phyloP scores from a whole-genome alignment of 2,888 invertebrate genomes.

The Bombylius major region DNA sequence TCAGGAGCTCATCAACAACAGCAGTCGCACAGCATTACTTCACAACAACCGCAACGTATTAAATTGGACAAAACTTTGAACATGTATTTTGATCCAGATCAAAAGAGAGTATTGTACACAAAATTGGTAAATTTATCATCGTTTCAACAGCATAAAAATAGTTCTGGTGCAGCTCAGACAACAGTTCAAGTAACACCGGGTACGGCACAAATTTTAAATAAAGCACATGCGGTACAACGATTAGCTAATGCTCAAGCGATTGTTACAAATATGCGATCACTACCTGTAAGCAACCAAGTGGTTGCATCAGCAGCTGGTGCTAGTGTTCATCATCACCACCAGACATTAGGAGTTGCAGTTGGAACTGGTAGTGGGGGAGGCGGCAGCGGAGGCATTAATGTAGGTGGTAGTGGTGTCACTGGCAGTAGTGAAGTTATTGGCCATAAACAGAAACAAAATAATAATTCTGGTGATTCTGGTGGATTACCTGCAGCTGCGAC shows the following conservation, averaged over 20 bases:
- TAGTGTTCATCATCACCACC: neutral
- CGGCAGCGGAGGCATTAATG: neutral
- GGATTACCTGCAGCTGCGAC: neutral
- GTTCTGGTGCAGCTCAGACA: conserved; percentile 6
- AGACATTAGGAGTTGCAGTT: neutral
- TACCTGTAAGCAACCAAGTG: conserved; percentile 10
- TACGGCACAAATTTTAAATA: conserved; percentile 7
- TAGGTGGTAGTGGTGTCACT: neutral
- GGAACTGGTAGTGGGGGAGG: neutral
- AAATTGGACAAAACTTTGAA: conserved; percentile 16
- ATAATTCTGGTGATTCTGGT: conserved; percentile 4
- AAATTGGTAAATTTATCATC: conserved; percentile 31
- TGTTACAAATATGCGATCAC: conserved; percentile 12
- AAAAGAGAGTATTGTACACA: conserved; percentile 33
- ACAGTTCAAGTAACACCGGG: conserved; percentile 7
- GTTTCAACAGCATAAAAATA: conserved; percentile 23
- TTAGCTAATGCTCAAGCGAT: conserved; percentile 10
- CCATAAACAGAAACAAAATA: conserved; percentile 12
- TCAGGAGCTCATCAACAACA: conserved; percentile 9
- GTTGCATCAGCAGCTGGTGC: conserved; percentile 3
- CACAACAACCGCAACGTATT: conserved; percentile 13
- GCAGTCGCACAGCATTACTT: conserved; percentile 1
- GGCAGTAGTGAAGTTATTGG: neutral
- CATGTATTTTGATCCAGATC: conserved; percentile 16
- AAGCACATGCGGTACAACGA: conserved; percentile 20